Evolutionary conservation across 2,888 invertebrate genomes (phyloP), one percentile per base, ranked within the genome.

Genomic region (Anodontia alba): DNA sequence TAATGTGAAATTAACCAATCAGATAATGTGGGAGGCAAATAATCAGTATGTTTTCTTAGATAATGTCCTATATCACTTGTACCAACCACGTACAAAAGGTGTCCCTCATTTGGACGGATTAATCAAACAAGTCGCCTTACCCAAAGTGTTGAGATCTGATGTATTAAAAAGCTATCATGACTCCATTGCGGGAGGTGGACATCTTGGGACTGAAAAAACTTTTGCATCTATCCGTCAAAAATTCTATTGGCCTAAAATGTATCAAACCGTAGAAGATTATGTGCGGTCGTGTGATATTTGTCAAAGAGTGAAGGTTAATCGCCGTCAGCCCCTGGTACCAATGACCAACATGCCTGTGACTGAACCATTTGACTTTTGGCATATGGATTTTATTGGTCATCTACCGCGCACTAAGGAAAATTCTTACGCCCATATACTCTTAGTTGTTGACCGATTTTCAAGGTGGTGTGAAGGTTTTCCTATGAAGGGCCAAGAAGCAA

Each of bases 391-490:
- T 31, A 7, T 71, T 29, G 70, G 76, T 7, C 67, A 67, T 8
- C 46, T 76, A 3, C 69, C 73, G n/a, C 69, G 23, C 3, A 38
- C 86, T 1, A 66, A 67, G 42, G 23, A 31, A 51, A 62, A 72
- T 17, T 42, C 43, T 12, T 77, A 77, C 38, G n/a, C 33, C 8
- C 70, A 76, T 29, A 72, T 75, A 0, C 26, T 75, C 3, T 68
- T 86, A 26, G 67, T 83, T 29, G 83, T 85, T 20, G 83, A 87
- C n/a, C 78, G 66, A 20, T 83, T 76, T 38, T 73, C 79, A 10
- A 42, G 73, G 31, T 83, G 79, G 79, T 43, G 36, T 31, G 82
- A 82, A 36, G 71, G 57, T 3, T 84, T 84, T 78, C 76, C 84
- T 1, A 26, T 81, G 67, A 67, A 73, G 33, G 76, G 75, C 15